A percentile compares a stretch with the other conserved stretches of the same genome.
Evolutionary conservation across 2,888 invertebrate genomes (phyloP).

Genomic region (Drosophila villosipedis): DNA sequence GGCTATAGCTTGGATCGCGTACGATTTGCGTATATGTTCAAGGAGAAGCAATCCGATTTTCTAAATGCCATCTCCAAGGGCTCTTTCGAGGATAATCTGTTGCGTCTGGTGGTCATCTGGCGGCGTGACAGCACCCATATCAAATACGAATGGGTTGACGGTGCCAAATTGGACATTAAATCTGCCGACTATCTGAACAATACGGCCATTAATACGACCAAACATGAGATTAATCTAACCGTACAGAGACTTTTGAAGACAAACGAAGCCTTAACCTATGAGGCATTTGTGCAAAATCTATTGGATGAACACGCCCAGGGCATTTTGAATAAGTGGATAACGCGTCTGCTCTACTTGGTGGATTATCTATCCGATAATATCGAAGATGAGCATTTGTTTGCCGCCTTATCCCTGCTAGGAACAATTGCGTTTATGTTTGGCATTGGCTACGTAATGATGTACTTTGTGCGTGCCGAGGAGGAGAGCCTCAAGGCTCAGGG

Average conservation of each 20-base stretch:
- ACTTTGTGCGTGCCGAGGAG: slow-evolving; percentile 88
- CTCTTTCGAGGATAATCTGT: slow-evolving; percentile 88
- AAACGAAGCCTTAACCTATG: slow-evolving; percentile 91
- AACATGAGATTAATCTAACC: slow-evolving; percentile 89
- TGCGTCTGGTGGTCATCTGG: slow-evolving; percentile 95
- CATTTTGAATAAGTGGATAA: slow-evolving; percentile 89
- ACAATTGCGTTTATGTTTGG: slow-evolving; percentile 92
- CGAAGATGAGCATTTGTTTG: slow-evolving; percentile 91
- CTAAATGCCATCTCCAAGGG: slow-evolving; percentile 88
- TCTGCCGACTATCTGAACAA: slow-evolving; percentile 85
- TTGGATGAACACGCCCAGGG: slow-evolving; percentile 92
- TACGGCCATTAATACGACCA: slow-evolving; percentile 89
- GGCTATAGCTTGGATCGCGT: slow-evolving; percentile 89
- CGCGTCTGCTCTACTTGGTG: slow-evolving; percentile 88
- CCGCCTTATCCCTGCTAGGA: slow-evolving; percentile 91
- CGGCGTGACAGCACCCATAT: slow-evolving; percentile 93
- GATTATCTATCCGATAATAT: slow-evolving; percentile 91
- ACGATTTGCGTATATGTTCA: slow-evolving; percentile 94
- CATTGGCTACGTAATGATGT: slow-evolving; percentile 94
- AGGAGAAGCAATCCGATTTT: slow-evolving; percentile 91
- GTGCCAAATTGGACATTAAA: slow-evolving; percentile 80
- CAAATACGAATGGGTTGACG: slow-evolving; percentile 94
- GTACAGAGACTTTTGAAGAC: slow-evolving; percentile 90
- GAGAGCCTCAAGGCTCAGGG: slow-evolving; percentile 83
- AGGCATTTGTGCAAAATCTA: slow-evolving; percentile 91